phyloP scores from a whole-genome alignment of 2,797 vertebrate genomes.

The Telmatherina bonti region DNA sequence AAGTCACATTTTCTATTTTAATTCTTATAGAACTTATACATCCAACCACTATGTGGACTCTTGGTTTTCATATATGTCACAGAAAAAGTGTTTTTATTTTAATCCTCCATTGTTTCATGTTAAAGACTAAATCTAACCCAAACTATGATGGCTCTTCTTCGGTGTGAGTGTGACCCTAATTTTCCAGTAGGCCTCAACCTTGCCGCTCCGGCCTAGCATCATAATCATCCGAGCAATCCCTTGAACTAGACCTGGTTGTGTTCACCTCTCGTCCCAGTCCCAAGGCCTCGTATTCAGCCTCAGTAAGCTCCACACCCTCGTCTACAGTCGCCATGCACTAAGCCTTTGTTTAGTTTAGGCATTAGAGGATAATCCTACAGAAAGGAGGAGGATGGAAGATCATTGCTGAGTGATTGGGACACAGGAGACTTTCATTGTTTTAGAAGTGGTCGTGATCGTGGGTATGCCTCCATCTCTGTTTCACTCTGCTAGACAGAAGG shows the following conservation, averaged over 20 bases:
- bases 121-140: too few relatives aligned
- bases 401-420: conserved; percentile 57
- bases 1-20: too few relatives aligned
- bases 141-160: not conserved
- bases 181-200: conserved; percentile 29
- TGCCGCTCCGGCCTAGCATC: conserved; percentile 41
- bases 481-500: not conserved
- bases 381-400: conserved; percentile 44
- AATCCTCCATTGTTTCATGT: too few relatives aligned
- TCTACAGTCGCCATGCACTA: conserved; percentile 80
- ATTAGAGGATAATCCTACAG: conserved; percentile 80
- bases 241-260: conserved; percentile 37
- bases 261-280: conserved; percentile 68
- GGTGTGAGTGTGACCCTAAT: conserved; percentile 36
- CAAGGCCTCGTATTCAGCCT: conserved; percentile 74
- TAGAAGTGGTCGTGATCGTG: conserved; percentile 40
- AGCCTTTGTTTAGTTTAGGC: conserved; percentile 83
- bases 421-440: conserved; percentile 33
- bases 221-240: conserved; percentile 45
- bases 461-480: not conserved
- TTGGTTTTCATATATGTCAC: not conserved
- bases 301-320: conserved; percentile 65
- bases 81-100: too few relatives aligned
- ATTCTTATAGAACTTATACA: too few relatives aligned
- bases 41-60: not conserved